Evolutionary conservation across 1,140 invertebrate species (phyloP).

Genomic region (Zaprionus capensis): DNA sequence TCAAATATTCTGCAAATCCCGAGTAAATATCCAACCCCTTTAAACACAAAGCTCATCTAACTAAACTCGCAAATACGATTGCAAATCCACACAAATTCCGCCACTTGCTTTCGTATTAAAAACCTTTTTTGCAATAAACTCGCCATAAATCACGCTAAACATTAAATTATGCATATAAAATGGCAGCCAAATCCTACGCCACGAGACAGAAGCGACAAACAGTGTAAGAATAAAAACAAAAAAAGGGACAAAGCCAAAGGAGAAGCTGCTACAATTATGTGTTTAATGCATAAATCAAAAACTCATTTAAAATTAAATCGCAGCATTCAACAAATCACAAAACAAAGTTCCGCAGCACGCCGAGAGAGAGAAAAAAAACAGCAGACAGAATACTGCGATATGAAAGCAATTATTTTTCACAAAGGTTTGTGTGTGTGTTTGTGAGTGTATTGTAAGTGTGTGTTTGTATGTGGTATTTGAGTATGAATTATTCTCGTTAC

Average conservation of each 20-base stretch:
- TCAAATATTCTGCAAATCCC: conserved; percentile 7
- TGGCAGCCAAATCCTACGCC: conserved; percentile 63
- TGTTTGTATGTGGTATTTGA: conserved; percentile 33
- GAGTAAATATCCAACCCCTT: no score
- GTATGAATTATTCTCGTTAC: conserved; percentile 49
- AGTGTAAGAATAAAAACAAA: conserved; percentile 5
- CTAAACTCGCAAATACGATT: conserved; percentile 17
- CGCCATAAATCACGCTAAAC: conserved; percentile 73
- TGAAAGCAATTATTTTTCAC: conserved; percentile 67
- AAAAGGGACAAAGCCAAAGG: conserved; percentile 23
- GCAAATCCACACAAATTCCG: conserved; percentile 29
- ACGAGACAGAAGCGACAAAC: conserved; percentile 31
- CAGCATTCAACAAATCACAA: conserved; percentile 77
- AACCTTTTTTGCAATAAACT: conserved; percentile 52
- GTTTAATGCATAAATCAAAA: conserved; percentile 82
- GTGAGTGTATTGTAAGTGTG: conserved; percentile 6
- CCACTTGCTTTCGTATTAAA: conserved; percentile 51
- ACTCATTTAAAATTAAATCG: conserved; percentile 82
- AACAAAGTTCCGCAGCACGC: conserved; percentile 56
- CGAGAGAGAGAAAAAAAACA: conserved; percentile 7
- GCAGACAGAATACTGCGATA: conserved; percentile 29
- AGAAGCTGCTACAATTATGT: conserved; percentile 77
- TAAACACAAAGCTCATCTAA: no score
- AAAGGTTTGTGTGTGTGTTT: conserved; percentile 20
- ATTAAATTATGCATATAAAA: conserved; percentile 79